These are phyloP conservation scores for Anseranas semipalmata DNA, from an alignment of 2,113 vertebrate species.

Conservation along the genomic window DNA sequence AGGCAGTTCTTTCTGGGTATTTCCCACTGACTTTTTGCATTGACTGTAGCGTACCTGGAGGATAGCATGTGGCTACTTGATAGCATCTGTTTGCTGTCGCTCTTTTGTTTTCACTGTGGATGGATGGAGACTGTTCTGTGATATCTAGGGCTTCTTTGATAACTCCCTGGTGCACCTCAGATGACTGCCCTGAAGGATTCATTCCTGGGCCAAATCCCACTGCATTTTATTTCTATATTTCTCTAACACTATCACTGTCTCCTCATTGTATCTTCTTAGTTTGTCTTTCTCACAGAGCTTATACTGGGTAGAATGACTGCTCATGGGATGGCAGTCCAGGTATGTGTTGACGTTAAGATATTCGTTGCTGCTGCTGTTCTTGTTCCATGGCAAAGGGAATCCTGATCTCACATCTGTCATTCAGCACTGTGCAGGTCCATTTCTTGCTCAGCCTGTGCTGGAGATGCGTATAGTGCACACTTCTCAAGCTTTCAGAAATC, in stretches of 20 bases:
- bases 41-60: not conserved
- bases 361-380: not conserved
- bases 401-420: not conserved
- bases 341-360: not conserved
- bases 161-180: not conserved
- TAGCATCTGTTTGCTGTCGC: not conserved
- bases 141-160: not conserved
- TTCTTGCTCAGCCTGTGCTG: not conserved
- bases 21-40: not conserved
- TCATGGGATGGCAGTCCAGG: not conserved
- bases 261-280: not conserved
- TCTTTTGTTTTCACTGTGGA: not conserved
- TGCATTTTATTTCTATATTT: not conserved
- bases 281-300: not conserved
- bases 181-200: not conserved
- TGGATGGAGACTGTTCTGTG: not conserved
- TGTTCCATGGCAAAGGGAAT: not conserved
- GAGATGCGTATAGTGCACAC: not conserved
- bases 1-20: not conserved
- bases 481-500: conserved; percentile 7
- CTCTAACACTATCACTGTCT: not conserved
- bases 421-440: not conserved
- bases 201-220: not conserved
- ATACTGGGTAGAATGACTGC: not conserved
- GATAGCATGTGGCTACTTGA: not conserved